phyloP scores from a whole-genome alignment of 2,797 vertebrate genomes.

The Manis pentadactyla region DNA sequence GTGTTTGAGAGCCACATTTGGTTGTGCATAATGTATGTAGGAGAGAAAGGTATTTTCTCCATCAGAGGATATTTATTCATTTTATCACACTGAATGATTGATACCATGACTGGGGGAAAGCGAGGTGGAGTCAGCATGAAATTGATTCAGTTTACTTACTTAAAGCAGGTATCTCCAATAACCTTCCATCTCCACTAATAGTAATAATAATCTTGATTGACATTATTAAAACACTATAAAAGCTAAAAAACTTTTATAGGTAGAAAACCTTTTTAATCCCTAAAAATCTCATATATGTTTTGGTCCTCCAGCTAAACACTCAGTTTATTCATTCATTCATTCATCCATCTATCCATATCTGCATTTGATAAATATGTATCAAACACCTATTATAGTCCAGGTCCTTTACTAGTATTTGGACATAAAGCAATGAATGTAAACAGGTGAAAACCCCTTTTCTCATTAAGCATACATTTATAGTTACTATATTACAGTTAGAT shows the following conservation, averaged over 20 bases:
- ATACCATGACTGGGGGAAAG: not conserved
- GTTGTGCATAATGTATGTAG: not conserved
- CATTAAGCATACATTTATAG: not conserved
- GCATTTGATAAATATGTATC: not conserved
- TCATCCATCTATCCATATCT: not conserved
- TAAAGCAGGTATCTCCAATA: not conserved
- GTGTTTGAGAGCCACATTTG: constrained; percentile 36
- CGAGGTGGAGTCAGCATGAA: not conserved
- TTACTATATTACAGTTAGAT: not conserved
- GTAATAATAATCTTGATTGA: not conserved
- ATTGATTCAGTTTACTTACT: constrained; percentile 30
- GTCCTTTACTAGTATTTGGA: not conserved
- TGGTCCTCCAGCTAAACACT: not conserved
- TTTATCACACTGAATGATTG: constrained; percentile 32
- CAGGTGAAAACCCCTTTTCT: not conserved
- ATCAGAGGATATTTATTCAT: constrained; percentile 45
- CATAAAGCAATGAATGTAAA: not conserved
- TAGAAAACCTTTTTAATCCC: not conserved
- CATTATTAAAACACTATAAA: constrained; percentile 17
- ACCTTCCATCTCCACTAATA: not conserved
- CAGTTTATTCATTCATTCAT: not conserved
- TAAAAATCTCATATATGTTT: not conserved
- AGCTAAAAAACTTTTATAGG: not conserved
- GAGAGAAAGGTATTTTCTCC: constrained; percentile 44
- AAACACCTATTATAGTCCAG: not conserved